These are phyloP conservation scores for Corapipo altera DNA, from an alignment of 2,113 vertebrate species.

Conservation along the genomic window DNA sequence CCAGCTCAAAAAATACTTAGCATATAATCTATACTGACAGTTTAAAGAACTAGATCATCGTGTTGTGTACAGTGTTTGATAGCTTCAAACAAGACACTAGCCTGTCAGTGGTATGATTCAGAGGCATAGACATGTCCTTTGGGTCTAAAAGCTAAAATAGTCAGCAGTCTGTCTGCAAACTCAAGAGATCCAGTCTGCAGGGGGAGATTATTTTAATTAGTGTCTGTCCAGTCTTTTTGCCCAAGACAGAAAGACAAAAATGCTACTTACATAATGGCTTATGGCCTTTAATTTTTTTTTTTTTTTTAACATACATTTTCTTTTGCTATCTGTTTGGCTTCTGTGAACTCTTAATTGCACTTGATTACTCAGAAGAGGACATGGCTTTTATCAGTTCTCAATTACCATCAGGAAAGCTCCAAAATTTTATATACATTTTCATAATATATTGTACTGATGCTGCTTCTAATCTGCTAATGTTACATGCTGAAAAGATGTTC, in stretches of 20 bases:
- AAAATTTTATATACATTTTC: not conserved
- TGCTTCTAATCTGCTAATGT: not conserved
- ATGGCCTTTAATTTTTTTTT: not conserved
- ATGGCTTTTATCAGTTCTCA: not conserved
- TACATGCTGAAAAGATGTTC: not conserved
- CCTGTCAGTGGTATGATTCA: conserved; percentile 2
- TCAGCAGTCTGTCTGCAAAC: not conserved
- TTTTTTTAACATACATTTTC: not conserved
- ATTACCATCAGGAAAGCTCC: not conserved
- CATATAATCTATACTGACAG: conserved; percentile 14
- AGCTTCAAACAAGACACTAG: not conserved
- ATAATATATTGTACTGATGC: not conserved
- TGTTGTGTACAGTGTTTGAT: not conserved
- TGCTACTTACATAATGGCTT: not conserved
- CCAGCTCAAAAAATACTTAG: conserved; percentile 14
- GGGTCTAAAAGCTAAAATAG: conserved; percentile 16
- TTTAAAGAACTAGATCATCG: conserved; percentile 45
- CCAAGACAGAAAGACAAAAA: not conserved
- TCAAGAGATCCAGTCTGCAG: not conserved
- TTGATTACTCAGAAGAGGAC: not conserved
- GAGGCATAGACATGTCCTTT: not conserved
- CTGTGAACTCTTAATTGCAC: not conserved
- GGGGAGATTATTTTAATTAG: not conserved
- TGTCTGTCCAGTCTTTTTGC: not conserved
- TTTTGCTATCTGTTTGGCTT: not conserved